Evolutionary conservation across 2,797 vertebrate species (phyloP).

Genomic region (Gallinago solitaria): DNA sequence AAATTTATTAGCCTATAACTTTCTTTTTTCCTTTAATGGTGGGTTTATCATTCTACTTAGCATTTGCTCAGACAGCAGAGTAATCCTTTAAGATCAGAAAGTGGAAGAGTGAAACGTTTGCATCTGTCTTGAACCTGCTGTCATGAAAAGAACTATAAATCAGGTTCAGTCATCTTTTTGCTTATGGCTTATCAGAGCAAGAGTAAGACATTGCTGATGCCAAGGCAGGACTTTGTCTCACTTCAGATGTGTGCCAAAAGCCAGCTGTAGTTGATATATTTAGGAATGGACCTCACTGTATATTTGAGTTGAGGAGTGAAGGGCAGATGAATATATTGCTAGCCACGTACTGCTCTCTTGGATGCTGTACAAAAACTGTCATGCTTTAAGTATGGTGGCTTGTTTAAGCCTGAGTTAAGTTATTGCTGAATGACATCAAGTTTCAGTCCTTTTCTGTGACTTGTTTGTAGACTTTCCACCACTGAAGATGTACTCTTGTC

Average conservation of each 20-base stretch:
- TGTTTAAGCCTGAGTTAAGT: neutral
- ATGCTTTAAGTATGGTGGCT: neutral
- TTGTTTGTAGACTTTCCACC: neutral
- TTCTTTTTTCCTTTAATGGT: neutral
- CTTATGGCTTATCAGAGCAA: neutral
- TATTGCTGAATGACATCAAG: neutral
- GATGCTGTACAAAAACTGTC: neutral
- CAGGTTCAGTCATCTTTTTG: neutral
- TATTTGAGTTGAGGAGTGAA: neutral
- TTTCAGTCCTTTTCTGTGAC: neutral
- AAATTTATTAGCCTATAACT: constrained; percentile 30
- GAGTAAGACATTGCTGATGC: neutral
- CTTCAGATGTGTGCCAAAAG: neutral
- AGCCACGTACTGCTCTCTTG: neutral
- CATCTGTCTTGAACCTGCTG: neutral
- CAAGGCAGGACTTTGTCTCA: neutral
- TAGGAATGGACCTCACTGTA: neutral
- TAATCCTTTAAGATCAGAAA: neutral
- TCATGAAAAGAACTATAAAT: neutral
- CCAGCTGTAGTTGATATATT: neutral
- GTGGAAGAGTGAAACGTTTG: neutral
- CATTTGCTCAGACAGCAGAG: neutral
- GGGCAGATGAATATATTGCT: accelerated
- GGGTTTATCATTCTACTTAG: constrained; percentile 1
- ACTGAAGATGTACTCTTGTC: neutral